Conservation (phyloP, 1,140 invertebrate genomes). For the Probaryconus sp. region DNA sequence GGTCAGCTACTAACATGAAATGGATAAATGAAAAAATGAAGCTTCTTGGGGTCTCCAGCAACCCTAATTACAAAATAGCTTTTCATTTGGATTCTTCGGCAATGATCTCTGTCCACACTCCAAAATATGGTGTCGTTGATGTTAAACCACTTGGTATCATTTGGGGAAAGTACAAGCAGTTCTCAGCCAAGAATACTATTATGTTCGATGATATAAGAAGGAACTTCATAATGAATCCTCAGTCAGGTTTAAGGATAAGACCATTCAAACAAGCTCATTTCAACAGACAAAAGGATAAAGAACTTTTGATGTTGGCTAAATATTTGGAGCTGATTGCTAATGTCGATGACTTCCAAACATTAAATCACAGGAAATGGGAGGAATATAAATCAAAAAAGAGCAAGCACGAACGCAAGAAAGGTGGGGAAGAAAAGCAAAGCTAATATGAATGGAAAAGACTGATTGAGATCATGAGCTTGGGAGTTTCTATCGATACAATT, state of each 20-base stretch:
- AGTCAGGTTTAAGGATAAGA: conserved; percentile 93
- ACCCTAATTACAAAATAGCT: conserved; percentile 94
- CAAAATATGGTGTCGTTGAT: conserved; percentile 93
- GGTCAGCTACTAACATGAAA: conserved; percentile 98
- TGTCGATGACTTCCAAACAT: conserved; percentile 88
- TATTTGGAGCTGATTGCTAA: conserved; percentile 92
- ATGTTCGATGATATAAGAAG: conserved; percentile 99
- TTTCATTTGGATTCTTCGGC: conserved; percentile 94
- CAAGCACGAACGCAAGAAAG: conserved; percentile 51
- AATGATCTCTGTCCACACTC: conserved; percentile 95
- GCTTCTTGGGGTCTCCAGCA: conserved; percentile 88
- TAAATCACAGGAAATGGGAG: conserved; percentile 96
- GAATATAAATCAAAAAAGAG: conserved; percentile 81
- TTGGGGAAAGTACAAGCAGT: conserved; percentile 96
- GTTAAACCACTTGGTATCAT: conserved; percentile 97
- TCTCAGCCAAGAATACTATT: conserved; percentile 94
- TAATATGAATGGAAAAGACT: conserved; percentile 15
- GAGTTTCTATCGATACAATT: too few relatives aligned
- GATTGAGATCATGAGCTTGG: too few relatives aligned
- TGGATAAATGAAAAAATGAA: conserved; percentile 99
- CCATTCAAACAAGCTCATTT: conserved; percentile 94
- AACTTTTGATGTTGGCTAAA: conserved; percentile 88
- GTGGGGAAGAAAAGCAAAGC: conserved; percentile 49
- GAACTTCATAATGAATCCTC: conserved; percentile 99
- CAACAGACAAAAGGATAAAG: conserved; percentile 90